These are phyloP conservation scores for Bursaphelenchus okinawaensis DNA, from an alignment of 2,888 invertebrate genomes.

Conservation along the genomic window DNA sequence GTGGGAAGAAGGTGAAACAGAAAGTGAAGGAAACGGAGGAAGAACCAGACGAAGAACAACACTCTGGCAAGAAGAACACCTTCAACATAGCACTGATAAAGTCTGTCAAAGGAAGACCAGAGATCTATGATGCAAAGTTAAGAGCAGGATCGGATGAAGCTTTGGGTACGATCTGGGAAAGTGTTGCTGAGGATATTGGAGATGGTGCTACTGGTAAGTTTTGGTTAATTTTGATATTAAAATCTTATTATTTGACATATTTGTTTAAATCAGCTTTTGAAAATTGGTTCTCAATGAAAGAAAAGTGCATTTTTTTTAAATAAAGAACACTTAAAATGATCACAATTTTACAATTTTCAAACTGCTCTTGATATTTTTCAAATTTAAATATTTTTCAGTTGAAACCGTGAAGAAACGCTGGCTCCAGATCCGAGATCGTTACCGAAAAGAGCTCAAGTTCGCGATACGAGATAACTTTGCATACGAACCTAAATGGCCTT, in stretches of 20 bases:
- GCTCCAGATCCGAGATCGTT: constrained; percentile 47
- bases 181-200: constrained; percentile 38
- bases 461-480: constrained; percentile 37
- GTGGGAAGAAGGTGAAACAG: neutral
- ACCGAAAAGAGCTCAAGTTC: constrained; percentile 46
- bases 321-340: too few species aligned
- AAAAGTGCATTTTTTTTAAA: too few species aligned
- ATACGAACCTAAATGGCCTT: constrained; percentile 37
- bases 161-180: constrained; percentile 39
- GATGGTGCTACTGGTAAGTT: constrained; percentile 32
- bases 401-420: constrained; percentile 48
- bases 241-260: too few species aligned
- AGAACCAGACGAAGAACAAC: neutral
- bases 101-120: constrained; percentile 31
- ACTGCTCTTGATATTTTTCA: too few species aligned
- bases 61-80: constrained; percentile 10
- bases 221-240: too few species aligned
- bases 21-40: neutral
- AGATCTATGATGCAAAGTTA: constrained; percentile 41
- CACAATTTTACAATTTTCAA: too few species aligned
- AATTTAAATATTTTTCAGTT: too few species aligned
- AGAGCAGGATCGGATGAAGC: constrained; percentile 34
- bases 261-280: too few species aligned
- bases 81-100: constrained; percentile 14
- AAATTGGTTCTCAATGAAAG: too few species aligned